Percentiles rank a stretch among this genome's conserved stretches.
phyloP scores from a whole-genome alignment of 2,888 invertebrate species.

The Ornithoptera priamus region DNA sequence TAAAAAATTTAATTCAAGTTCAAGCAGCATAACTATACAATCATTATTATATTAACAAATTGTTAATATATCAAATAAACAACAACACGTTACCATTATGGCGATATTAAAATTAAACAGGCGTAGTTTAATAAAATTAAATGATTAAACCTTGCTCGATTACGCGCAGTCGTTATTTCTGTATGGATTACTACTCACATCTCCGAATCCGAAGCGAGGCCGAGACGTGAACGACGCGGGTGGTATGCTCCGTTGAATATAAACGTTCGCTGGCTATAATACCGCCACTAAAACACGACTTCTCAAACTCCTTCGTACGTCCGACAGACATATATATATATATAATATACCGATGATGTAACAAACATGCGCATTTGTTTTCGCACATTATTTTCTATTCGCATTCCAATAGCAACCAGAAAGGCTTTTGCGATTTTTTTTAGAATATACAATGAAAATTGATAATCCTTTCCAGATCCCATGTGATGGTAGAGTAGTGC shows the following conservation, averaged over 20 bases:
- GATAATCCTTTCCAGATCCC: no score
- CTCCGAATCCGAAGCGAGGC: slow-evolving; percentile 59
- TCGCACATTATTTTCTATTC: no score
- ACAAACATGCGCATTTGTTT: no score
- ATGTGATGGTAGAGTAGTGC: no score
- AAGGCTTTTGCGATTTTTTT: no score
- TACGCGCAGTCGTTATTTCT: slow-evolving; percentile 28
- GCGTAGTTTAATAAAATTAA: slow-evolving; percentile 14
- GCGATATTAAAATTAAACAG: slow-evolving; percentile 8
- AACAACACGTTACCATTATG: neutral
- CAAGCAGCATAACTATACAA: no score
- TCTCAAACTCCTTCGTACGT: slow-evolving; percentile 32
- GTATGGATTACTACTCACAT: slow-evolving; percentile 42
- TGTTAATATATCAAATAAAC: neutral
- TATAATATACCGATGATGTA: no score
- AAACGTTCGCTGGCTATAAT: slow-evolving; percentile 62
- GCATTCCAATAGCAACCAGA: no score
- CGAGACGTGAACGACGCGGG: slow-evolving; percentile 62
- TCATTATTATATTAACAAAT: no score
- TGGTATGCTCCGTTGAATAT: slow-evolving; percentile 66
- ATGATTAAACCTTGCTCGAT: slow-evolving; percentile 13
- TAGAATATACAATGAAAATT: no score
- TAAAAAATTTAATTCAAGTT: no score
- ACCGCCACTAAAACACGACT: slow-evolving; percentile 48
- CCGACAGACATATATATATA: slow-evolving; percentile 26